phyloP scores from a whole-genome alignment of 2,797 vertebrate genomes.

The Coccyzus lansbergi region DNA sequence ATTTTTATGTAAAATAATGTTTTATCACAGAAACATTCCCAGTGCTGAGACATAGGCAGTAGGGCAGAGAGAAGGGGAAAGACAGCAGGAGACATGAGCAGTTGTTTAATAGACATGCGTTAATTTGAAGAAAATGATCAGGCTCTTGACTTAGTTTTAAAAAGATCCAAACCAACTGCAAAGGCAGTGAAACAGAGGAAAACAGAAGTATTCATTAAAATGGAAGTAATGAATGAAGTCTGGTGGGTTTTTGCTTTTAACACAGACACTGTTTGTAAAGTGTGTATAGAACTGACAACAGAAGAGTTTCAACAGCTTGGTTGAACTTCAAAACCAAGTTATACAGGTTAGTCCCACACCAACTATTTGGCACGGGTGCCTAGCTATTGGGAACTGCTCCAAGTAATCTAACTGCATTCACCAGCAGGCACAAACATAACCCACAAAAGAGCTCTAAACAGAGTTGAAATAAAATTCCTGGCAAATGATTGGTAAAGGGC shows the following conservation, averaged over 20 bases:
- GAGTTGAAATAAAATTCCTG: not conserved
- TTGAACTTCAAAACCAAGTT: not conserved
- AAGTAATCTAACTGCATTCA: not conserved
- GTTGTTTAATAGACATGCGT: not conserved
- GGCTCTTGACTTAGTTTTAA: not conserved
- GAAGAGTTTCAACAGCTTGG: not conserved
- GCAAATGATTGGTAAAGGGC: not conserved
- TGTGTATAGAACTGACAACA: accelerated
- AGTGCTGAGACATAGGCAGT: not conserved
- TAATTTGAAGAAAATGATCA: not conserved
- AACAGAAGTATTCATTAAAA: not conserved
- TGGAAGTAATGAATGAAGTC: not conserved
- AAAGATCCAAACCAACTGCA: not conserved
- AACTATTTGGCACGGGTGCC: not conserved
- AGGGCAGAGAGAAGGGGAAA: accelerated
- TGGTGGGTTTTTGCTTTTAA: not conserved
- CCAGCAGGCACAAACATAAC: not conserved
- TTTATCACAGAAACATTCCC: not conserved
- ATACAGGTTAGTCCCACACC: not conserved
- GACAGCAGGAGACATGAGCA: not conserved
- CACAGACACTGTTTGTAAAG: not conserved
- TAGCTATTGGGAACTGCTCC: not conserved
- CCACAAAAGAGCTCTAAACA: not conserved
- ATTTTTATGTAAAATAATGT: not conserved
- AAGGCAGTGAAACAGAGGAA: not conserved